Percentiles rank a stretch among this genome's conserved stretches.
Conservation (phyloP, 1,140 invertebrate genomes). For the Dinothrombium tinctorium region DNA sequence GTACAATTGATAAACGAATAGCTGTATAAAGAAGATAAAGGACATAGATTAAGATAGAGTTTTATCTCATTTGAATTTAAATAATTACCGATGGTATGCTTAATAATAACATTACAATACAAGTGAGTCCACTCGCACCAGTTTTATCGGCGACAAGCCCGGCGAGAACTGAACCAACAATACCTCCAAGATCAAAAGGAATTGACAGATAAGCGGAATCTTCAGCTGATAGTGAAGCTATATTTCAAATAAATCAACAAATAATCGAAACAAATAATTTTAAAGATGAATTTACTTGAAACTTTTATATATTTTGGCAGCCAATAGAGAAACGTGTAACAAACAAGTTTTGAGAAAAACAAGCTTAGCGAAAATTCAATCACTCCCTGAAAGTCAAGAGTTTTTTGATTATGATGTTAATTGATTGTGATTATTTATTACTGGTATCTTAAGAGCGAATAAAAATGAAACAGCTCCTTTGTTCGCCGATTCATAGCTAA, state of each 20-base stretch:
- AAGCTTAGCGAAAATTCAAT: constrained; percentile 76
- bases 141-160: constrained; percentile 58
- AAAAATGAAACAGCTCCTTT: constrained; percentile 47
- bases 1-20: constrained; percentile 49
- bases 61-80: not conserved
- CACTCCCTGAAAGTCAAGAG: constrained; percentile 39
- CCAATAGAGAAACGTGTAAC: constrained; percentile 93
- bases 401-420: not conserved
- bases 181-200: constrained; percentile 72
- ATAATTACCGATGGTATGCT: constrained; percentile 52
- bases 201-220: constrained; percentile 60
- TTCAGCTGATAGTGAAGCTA: constrained; percentile 40
- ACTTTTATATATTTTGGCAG: constrained; percentile 64
- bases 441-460: constrained; percentile 52
- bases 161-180: constrained; percentile 62
- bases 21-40: constrained; percentile 27
- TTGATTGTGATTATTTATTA: constrained; percentile 16
- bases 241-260: constrained; percentile 16
- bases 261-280: not conserved
- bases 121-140: constrained; percentile 59
- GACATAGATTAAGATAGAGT: not conserved
- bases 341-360: constrained; percentile 92
- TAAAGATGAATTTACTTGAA: constrained; percentile 39
- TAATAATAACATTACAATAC: constrained; percentile 48
- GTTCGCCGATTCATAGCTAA: not conserved